Conservation (phyloP, 2,797 vertebrate genomes). For the Lutjanus campechanus region DNA sequence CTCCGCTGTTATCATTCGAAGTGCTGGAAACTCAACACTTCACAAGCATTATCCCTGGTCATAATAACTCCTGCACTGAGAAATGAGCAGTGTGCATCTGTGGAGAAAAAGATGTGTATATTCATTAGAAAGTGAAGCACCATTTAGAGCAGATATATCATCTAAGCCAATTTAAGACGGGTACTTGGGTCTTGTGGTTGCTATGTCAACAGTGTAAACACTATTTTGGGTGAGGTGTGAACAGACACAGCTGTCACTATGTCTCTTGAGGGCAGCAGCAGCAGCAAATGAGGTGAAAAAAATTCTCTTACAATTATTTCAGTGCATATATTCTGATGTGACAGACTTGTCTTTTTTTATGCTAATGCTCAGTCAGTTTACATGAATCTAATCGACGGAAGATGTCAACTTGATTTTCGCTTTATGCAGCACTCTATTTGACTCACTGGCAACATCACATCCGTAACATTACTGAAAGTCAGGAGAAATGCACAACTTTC, state of each 20-base stretch:
- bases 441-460: too few relatives aligned
- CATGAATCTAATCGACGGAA: too few relatives aligned
- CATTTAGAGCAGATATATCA: slow-evolving; percentile 25
- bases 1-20: slow-evolving; percentile 30
- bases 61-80: slow-evolving; percentile 30
- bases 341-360: too few relatives aligned
- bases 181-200: slow-evolving; percentile 52
- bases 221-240: slow-evolving; percentile 74
- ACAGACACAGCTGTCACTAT: slow-evolving; percentile 73
- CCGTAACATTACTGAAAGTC: too few relatives aligned
- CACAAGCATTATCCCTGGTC: slow-evolving; percentile 34
- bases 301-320: slow-evolving; percentile 40
- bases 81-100: slow-evolving; percentile 18
- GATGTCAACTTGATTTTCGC: too few relatives aligned
- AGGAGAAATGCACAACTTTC: too few relatives aligned
- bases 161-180: neutral
- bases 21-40: slow-evolving; percentile 41
- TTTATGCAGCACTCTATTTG: too few relatives aligned
- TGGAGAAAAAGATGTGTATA: slow-evolving; percentile 3
- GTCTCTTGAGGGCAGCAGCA: slow-evolving; percentile 52
- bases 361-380: neutral
- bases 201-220: slow-evolving; percentile 71
- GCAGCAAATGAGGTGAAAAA: slow-evolving; percentile 53
- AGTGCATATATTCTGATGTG: slow-evolving; percentile 3
- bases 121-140: slow-evolving; percentile 25